phyloP scores from a whole-genome alignment of 2,888 invertebrate genomes.

The Mesodorylaimus sp. region DNA sequence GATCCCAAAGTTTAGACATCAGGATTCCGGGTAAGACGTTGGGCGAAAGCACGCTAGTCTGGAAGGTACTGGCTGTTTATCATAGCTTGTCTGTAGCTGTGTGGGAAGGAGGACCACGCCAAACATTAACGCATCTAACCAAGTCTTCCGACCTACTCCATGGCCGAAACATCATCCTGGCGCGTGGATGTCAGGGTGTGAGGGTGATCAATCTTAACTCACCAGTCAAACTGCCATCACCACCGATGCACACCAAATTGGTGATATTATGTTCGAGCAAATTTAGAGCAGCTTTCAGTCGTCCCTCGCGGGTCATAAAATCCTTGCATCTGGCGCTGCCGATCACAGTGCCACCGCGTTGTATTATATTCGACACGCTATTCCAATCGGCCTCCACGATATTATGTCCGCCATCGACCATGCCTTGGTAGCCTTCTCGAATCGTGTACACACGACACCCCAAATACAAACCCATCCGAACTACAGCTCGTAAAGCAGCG shows the following conservation, averaged over 20 bases:
- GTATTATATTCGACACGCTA: conserved; percentile 90
- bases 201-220: background rate
- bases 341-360: conserved; percentile 93
- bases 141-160: too few relatives aligned
- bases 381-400: conserved; percentile 92
- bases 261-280: conserved; percentile 67
- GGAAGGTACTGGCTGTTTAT: too few relatives aligned
- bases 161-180: too few relatives aligned
- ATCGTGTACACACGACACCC: conserved; percentile 83
- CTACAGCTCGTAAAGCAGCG: conserved; percentile 89
- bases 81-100: too few relatives aligned
- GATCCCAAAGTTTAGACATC: too few relatives aligned
- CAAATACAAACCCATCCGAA: conserved; percentile 90
- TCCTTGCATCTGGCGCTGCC: conserved; percentile 88
- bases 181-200: too few relatives aligned
- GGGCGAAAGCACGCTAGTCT: too few relatives aligned
- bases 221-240: conserved; percentile 94
- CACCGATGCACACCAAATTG: conserved; percentile 91
- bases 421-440: conserved; percentile 73
- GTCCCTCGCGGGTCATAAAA: conserved; percentile 66
- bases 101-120: too few relatives aligned
- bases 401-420: conserved; percentile 90
- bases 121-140: too few relatives aligned
- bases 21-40: too few relatives aligned
- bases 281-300: conserved; percentile 77